Evolutionary conservation across 92 coral and sea anemone genomes (phyloP).

Genomic region (Parazoanthus swiftii): DNA sequence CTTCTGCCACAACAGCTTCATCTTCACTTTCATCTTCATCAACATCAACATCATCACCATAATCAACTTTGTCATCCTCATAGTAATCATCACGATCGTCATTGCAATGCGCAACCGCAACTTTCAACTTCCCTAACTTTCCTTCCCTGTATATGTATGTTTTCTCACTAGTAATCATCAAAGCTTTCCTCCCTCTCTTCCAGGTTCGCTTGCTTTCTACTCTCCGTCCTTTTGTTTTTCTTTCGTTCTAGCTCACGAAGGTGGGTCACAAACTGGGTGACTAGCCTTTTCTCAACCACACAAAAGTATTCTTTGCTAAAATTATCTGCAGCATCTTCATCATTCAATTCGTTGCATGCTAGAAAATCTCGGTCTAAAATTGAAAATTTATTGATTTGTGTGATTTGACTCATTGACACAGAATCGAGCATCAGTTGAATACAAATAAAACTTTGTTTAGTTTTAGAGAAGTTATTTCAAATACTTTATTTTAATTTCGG

Average conservation of each 20-base stretch:
- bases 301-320: conserved; percentile 7
- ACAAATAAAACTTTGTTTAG: too few species aligned
- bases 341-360: conserved; percentile 6
- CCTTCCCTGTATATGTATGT: conserved; percentile 39
- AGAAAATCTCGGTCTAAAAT: too few species aligned
- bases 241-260: conserved; percentile 31
- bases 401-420: too few species aligned
- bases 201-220: conserved; percentile 31
- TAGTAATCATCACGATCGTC: too few species aligned
- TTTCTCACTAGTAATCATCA: conserved; percentile 48
- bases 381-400: too few species aligned
- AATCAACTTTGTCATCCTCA: too few species aligned
- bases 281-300: conserved; percentile 34
- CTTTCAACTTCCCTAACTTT: conserved; percentile 36
- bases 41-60: too few species aligned
- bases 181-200: conserved; percentile 16
- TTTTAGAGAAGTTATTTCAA: too few species aligned
- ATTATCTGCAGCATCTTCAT: conserved; percentile 25
- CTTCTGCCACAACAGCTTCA: too few species aligned
- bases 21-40: too few species aligned
- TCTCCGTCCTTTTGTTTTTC: conserved; percentile 30
- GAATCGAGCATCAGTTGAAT: too few species aligned
- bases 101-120: not conserved
- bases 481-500: too few species aligned
- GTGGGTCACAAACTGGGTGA: conserved; percentile 21